phyloP scores from a whole-genome alignment of 1,140 invertebrate species.

The Trinorchestia longiramus region DNA sequence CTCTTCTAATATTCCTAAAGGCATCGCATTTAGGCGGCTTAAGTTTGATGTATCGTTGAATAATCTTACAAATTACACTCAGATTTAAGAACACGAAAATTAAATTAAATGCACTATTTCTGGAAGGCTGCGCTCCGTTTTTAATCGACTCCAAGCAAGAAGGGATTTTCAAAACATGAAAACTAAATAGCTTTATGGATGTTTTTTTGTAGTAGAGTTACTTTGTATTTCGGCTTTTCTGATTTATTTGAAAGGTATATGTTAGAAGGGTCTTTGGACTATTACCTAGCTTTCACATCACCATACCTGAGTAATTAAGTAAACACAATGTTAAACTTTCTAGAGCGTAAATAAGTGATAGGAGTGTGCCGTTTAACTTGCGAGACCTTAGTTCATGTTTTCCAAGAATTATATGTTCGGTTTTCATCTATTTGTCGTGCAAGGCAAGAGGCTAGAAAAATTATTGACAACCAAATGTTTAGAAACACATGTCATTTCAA shows the following conservation, averaged over 20 bases:
- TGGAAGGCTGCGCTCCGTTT: no score
- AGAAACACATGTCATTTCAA: no score
- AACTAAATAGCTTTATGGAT: not conserved
- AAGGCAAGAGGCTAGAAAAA: no score
- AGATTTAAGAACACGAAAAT: not conserved
- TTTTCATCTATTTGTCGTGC: no score
- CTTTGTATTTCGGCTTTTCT: not conserved
- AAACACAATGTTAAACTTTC: no score
- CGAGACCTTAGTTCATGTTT: no score
- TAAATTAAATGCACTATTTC: not conserved
- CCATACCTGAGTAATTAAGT: no score
- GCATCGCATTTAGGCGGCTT: not conserved
- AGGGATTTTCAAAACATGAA: not conserved
- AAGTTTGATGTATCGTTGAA: not conserved
- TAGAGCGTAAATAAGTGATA: no score
- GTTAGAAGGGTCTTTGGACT: not conserved
- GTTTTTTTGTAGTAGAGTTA: not conserved
- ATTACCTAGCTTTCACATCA: not conserved
- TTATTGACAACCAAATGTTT: no score
- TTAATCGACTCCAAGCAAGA: not conserved
- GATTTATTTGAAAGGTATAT: not conserved
- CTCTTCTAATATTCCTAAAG: not conserved
- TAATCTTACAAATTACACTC: not conserved
- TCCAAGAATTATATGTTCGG: no score
- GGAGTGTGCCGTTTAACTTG: no score